Percentiles rank a stretch among this genome's conserved stretches.
phyloP scores from a whole-genome alignment of 2,888 invertebrate species.

The Pelosia muscerda region DNA sequence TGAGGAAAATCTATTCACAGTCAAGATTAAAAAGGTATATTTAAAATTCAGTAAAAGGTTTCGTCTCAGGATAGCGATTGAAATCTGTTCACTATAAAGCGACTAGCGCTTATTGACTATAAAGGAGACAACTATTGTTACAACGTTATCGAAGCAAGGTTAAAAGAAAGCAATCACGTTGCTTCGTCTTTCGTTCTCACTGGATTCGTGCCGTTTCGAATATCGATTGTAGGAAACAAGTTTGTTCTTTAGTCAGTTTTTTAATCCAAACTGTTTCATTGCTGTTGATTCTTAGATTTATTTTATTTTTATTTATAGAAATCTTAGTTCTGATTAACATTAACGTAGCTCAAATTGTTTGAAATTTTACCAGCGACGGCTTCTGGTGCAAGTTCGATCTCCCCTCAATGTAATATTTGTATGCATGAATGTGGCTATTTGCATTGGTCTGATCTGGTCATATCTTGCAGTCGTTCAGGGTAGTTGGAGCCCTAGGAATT shows the following conservation, averaged over 20 bases:
- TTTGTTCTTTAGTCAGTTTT: not conserved
- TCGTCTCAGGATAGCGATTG: slow-evolving; percentile 11
- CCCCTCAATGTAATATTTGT: too few relatives aligned
- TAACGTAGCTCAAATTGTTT: too few relatives aligned
- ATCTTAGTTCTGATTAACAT: too few relatives aligned
- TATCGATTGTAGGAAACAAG: not conserved
- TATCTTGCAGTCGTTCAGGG: too few relatives aligned
- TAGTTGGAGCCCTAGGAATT: too few relatives aligned
- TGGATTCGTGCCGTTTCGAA: slow-evolving; percentile 3
- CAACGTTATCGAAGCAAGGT: slow-evolving; percentile 7
- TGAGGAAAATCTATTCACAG: slow-evolving; percentile 6
- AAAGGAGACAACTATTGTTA: slow-evolving; percentile 16
- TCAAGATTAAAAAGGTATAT: slow-evolving; percentile 16
- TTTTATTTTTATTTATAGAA: not conserved
- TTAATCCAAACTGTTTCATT: not conserved
- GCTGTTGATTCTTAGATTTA: not conserved
- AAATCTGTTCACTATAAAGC: slow-evolving; percentile 20
- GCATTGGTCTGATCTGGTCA: too few relatives aligned
- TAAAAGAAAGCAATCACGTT: slow-evolving; percentile 15
- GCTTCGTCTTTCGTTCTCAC: slow-evolving; percentile 12
- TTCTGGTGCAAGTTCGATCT: too few relatives aligned
- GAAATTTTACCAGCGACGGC: too few relatives aligned
- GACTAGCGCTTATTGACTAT: slow-evolving; percentile 19
- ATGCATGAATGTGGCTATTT: too few relatives aligned
- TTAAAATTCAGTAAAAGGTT: slow-evolving; percentile 16